Evolutionary conservation across 2,888 invertebrate species (phyloP), one percentile per base, ranked within the genome.

Genomic region (Norana najaformis): DNA sequence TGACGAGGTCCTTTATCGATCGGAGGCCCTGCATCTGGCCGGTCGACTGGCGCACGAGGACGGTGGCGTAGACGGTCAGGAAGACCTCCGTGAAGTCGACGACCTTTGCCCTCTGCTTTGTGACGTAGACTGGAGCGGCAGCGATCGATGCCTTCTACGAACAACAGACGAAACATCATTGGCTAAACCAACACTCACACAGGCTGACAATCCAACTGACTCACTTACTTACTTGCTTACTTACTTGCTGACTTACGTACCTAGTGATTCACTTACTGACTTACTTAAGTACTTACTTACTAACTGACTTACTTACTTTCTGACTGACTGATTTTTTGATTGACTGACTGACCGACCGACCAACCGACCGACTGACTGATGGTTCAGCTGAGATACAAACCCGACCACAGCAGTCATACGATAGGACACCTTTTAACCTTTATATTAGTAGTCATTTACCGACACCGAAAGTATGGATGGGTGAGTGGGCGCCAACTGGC

Each of bases 51-150:
- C 89, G 88, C 18, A 90, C 39, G 37, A 91, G 88, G 35, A 91
- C 83, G 34, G 91, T 91, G 20, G 91, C 91, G 23, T 90, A 83
- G 41, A 91, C 91, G 20, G 39, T 88, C 89, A 91, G 30, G 37
- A 90, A 90, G 34, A 91, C 91, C 8, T 82, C 39, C 35, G 90
- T 91, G 89, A 91, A 91, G 89, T 91, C 91, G 34, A 91, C 90
- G 38, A 90, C 91, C n/a, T 88, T 53, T 1, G 47, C 14, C 30
- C 91, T 83, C 35, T 83, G 90, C 36, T 53, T 88, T 8, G 91
- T 91, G 41, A 90, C 83, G 90, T 91, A 90, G 38, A 91, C 82
- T 36, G 91, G 91, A 18, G 91, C 91, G 30, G 91, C 91, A 13
- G 91, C 91, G 37, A 91, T 89, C n/a, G 91, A 90, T 8, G 91